Conservation (phyloP, 2,113 vertebrate genomes). For the Phyllostomus hastatus region DNA sequence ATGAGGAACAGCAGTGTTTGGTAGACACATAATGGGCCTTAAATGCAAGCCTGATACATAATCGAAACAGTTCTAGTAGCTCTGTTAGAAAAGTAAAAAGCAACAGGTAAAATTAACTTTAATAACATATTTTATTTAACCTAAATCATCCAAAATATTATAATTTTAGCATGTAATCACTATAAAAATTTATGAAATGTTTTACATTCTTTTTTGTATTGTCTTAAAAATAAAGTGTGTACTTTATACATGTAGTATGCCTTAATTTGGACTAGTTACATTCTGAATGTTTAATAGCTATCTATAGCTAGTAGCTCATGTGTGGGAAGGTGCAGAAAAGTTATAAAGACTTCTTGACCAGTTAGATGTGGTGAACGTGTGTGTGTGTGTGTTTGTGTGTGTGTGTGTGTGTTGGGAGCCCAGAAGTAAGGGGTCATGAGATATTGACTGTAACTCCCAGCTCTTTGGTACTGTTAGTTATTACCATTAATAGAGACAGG, state of each 20-base stretch:
- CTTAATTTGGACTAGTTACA: not conserved
- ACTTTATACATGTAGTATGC: not conserved
- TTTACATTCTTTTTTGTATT: not conserved
- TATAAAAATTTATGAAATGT: not conserved
- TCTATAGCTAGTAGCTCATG: not conserved
- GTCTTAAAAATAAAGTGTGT: not conserved
- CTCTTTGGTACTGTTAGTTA: not conserved
- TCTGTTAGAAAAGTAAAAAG: not conserved
- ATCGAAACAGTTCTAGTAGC: not conserved
- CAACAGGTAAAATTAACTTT: conserved; percentile 15
- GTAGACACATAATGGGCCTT: not conserved
- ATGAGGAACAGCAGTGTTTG: not conserved
- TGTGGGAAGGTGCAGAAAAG: not conserved
- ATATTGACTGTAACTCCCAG: not conserved
- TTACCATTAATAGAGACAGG: not conserved
- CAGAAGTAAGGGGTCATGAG: not conserved
- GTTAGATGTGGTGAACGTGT: not conserved
- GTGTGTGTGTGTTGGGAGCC: not conserved
- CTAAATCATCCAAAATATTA: not conserved
- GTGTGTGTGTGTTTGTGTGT: not conserved
- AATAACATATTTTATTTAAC: conserved; percentile 3
- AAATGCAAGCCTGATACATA: not conserved
- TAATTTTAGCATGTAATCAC: not conserved
- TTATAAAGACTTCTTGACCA: not conserved
- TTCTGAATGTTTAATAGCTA: not conserved